Conservation (phyloP, 2,113 vertebrate genomes). For the Gila orcuttii region DNA sequence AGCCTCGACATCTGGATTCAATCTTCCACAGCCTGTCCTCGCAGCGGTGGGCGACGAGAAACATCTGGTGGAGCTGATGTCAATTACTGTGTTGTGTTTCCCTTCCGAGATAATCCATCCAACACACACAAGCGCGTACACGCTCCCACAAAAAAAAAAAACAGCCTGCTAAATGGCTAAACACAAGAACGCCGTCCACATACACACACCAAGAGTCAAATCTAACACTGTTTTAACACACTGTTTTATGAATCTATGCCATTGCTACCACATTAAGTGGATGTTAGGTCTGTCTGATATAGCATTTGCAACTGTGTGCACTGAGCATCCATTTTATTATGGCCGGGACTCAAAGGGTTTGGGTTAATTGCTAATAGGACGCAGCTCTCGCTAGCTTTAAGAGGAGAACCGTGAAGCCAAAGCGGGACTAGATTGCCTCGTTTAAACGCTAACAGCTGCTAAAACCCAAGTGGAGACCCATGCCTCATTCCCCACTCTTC, state of each 20-base stretch:
- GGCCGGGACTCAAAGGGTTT: background rate
- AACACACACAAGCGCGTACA: slow-evolving; percentile 26
- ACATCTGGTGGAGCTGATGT: slow-evolving; percentile 80
- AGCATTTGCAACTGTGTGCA: background rate
- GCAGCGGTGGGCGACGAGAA: slow-evolving; percentile 75
- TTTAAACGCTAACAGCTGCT: slow-evolving; percentile 55
- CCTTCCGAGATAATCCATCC: slow-evolving; percentile 73
- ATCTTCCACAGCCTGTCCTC: slow-evolving; percentile 68
- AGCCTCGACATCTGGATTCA: slow-evolving; percentile 78
- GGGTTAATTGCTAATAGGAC: slow-evolving; percentile 22
- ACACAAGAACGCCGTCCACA: slow-evolving; percentile 35
- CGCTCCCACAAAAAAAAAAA: background rate
- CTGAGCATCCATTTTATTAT: background rate
- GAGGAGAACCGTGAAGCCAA: slow-evolving; percentile 30
- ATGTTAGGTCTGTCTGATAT: background rate
- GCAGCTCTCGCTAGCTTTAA: background rate
- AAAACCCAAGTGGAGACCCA: slow-evolving; percentile 29
- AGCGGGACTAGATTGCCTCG: background rate
- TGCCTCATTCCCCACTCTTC: slow-evolving; percentile 55
- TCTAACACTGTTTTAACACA: background rate
- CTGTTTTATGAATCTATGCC: no score
- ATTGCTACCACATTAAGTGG: background rate
- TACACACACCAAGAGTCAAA: background rate
- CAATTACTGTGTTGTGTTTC: slow-evolving; percentile 79
- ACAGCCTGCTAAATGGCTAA: background rate